Evolutionary conservation across 2,888 invertebrate species (phyloP).

Genomic region (Eurytoma californica): DNA sequence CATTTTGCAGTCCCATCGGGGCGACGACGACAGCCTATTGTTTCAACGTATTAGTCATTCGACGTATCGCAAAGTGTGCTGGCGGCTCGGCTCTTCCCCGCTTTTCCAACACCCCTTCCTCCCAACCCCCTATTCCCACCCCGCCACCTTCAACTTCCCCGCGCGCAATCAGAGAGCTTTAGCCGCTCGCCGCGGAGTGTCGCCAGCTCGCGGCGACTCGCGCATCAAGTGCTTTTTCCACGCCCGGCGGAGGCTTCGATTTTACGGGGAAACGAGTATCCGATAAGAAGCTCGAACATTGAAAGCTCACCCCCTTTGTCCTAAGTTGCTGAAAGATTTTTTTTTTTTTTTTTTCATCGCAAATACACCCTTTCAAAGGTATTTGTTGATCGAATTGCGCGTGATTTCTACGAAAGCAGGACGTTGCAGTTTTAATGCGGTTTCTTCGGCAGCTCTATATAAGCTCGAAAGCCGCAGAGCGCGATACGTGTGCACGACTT

Average conservation of each 20-base stretch:
- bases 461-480: constrained; percentile 14
- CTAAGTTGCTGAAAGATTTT: not conserved
- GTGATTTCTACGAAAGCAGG: not conserved
- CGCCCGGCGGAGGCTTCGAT: constrained; percentile 55
- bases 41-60: constrained; percentile 75
- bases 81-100: constrained; percentile 59
- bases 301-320: constrained; percentile 56
- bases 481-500: constrained; percentile 39
- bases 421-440: constrained; percentile 45
- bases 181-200: constrained; percentile 65
- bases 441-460: constrained; percentile 47
- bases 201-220: constrained; percentile 66
- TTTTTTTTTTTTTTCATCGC: not conserved
- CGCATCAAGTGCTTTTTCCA: constrained; percentile 60
- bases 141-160: not conserved
- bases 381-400: too few species aligned
- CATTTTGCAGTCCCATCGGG: constrained; percentile 66
- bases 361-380: too few species aligned
- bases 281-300: constrained; percentile 53
- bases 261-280: constrained; percentile 51
- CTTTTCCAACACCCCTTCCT: not conserved
- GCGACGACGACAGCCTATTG: constrained; percentile 72
- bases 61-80: constrained; percentile 74
- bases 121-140: not conserved
- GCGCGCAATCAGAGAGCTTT: constrained; percentile 59